Evolutionary conservation across 2,888 invertebrate species (phyloP), one percentile per base, ranked within the genome.

Genomic region (Lottia scabra): DNA sequence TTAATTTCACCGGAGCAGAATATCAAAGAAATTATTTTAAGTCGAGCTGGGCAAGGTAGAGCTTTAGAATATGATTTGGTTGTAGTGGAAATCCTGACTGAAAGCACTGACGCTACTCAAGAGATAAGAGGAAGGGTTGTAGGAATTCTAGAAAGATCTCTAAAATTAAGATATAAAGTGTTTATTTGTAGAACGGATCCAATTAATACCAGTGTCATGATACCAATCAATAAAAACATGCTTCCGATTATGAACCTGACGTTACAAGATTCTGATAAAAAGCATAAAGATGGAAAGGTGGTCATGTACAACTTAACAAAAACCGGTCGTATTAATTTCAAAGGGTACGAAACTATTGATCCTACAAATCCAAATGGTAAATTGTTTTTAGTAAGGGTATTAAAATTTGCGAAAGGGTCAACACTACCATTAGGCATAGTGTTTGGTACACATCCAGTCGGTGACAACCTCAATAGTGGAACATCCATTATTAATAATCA

Each of bases 61-160:
- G 87, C 83, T 27, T 84, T 85, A 62, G 70, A 84, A 68, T 77
- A 77, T 45, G 88, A 88, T 77, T 80, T 83, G 56, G 87, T 86
- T 10, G 84, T 87, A 2, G 83, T 87, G 27, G 84, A 85, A 68
- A 71, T 87, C 2, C 38, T 83, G 3, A 69, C 75, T 12, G 74
- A 79, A 2, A 70, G 27, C 16, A 75, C 72, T 27, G 63, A 66
- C 16, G n/a, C 69, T 3, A 56, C 65, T n/a, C 66, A 71, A 46
- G 69, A 68, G 46, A 70, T 75, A 23, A 70, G 72, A 45, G 85
- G 85, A 1, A 67, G 81, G 71, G 87, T 88, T 30, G 79, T 84
- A 12, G 87, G 87, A 2, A 81, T 88, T 26, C 69, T 86, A 27
- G 79, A 82, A 70, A 76, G 81, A 56, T 75, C 78, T 68, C 76